A percentile compares a stretch with the other conserved stretches of the same genome.
These are phyloP conservation scores for Ophion ventricosus DNA, from an alignment of 2,888 invertebrate species.

Conservation along the genomic window DNA sequence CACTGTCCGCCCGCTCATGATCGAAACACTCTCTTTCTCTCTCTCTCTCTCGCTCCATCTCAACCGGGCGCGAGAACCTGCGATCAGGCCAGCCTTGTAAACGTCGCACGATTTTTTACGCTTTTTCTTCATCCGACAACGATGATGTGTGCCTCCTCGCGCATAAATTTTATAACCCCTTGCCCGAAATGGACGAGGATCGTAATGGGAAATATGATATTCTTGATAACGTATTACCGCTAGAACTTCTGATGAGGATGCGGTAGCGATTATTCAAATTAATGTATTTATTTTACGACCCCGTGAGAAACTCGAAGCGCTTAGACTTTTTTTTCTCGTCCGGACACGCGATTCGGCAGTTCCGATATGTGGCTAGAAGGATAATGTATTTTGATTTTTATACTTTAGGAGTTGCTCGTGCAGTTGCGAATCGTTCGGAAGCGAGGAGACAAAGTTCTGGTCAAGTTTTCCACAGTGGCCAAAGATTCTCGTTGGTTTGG, in stretches of 20 bases:
- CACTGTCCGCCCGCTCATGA: constrained; percentile 61
- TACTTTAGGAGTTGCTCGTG: not conserved
- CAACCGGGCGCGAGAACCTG: constrained; percentile 27
- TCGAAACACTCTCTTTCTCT: constrained; percentile 49
- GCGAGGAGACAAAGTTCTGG: no score
- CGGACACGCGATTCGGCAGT: not conserved
- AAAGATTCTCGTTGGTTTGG: no score
- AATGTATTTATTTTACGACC: constrained; percentile 49
- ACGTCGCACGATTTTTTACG: constrained; percentile 68
- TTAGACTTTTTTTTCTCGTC: not conserved
- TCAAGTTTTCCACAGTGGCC: no score
- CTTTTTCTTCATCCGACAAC: constrained; percentile 48
- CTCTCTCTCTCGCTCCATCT: constrained; percentile 32
- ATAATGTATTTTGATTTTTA: not conserved
- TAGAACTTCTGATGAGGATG: constrained; percentile 22
- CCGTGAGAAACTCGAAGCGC: constrained; percentile 34
- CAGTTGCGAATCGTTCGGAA: not conserved
- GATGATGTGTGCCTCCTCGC: constrained; percentile 41
- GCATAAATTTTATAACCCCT: constrained; percentile 48
- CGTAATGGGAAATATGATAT: constrained; percentile 59
- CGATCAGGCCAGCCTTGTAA: constrained; percentile 54
- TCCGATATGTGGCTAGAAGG: not conserved
- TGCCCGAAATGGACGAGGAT: constrained; percentile 39
- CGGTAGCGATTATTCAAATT: constrained; percentile 59
- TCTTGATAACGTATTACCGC: constrained; percentile 57